Evolutionary conservation across 2,888 invertebrate species (phyloP).

Genomic region (Ormyrus nitidulus): DNA sequence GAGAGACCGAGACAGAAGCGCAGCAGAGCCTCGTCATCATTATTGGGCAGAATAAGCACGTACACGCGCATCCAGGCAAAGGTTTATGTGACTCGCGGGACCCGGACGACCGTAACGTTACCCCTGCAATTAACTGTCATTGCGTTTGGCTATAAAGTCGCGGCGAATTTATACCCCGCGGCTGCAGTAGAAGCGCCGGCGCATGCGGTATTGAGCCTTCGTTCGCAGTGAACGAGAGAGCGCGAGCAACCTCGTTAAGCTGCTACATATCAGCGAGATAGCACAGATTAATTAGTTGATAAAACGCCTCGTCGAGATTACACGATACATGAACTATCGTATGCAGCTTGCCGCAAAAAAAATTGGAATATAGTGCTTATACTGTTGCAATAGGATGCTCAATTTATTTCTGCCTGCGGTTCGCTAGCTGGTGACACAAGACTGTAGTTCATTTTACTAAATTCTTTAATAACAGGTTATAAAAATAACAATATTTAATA

Average conservation of each 20-base stretch:
- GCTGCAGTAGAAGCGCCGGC: slow-evolving; percentile 2
- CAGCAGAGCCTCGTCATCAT: slow-evolving; percentile 37
- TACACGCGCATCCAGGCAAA: neutral
- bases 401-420: neutral
- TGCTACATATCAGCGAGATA: slow-evolving; percentile 49
- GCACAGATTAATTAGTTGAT: slow-evolving; percentile 56
- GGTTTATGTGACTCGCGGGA: slow-evolving; percentile 55
- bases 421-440: slow-evolving; percentile 1
- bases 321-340: slow-evolving; percentile 47
- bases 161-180: slow-evolving; percentile 53
- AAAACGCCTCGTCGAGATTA: slow-evolving; percentile 48
- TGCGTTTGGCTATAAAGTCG: slow-evolving; percentile 55
- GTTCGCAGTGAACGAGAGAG: slow-evolving; percentile 15
- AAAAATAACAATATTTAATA: no score
- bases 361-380: slow-evolving; percentile 14
- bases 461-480: no score
- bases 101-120: slow-evolving; percentile 21
- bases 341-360: slow-evolving; percentile 16
- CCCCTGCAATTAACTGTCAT: slow-evolving; percentile 56
- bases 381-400: slow-evolving; percentile 21
- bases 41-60: slow-evolving; percentile 38
- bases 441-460: neutral
- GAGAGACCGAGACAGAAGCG: neutral
- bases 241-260: slow-evolving; percentile 50
- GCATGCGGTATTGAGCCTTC: slow-evolving; percentile 21